Conservation (phyloP, 2,888 invertebrate species). For the Parapristionchus giblindavisi region DNA sequence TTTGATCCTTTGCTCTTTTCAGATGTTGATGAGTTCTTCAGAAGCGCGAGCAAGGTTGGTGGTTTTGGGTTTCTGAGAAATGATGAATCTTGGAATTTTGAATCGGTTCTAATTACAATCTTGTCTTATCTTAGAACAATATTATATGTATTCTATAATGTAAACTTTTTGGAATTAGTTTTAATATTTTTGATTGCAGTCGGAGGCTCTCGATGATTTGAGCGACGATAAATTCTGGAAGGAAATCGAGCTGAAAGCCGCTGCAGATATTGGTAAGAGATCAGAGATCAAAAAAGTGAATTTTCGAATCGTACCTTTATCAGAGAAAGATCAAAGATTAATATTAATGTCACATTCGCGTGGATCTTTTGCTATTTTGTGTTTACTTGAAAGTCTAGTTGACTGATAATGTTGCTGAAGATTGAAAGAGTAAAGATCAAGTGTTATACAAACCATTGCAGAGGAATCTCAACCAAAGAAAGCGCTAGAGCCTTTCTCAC, state of each 20-base stretch:
- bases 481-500: too few species aligned
- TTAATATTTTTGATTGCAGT: not conserved
- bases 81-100: not conserved
- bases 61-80: too few species aligned
- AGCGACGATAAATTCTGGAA: slow-evolving; percentile 32
- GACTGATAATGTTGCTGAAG: too few species aligned
- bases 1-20: not conserved
- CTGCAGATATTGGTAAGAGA: slow-evolving; percentile 17
- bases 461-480: too few species aligned
- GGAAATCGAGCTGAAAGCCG: slow-evolving; percentile 32
- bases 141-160: too few species aligned
- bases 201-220: not conserved
- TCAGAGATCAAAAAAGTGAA: too few species aligned
- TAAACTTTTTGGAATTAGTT: not conserved
- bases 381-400: too few species aligned
- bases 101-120: too few species aligned
- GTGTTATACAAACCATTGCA: too few species aligned
- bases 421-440: too few species aligned
- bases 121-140: not conserved
- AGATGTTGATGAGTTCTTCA: not conserved
- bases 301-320: not conserved
- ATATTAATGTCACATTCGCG: not conserved
- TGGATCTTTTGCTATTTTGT: too few species aligned
- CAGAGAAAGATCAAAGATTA: not conserved
- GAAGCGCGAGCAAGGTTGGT: not conserved